Base-by-base conservation (phyloP, 2,888 invertebrate genomes). In the Cremastobaeus sp. region DNA sequence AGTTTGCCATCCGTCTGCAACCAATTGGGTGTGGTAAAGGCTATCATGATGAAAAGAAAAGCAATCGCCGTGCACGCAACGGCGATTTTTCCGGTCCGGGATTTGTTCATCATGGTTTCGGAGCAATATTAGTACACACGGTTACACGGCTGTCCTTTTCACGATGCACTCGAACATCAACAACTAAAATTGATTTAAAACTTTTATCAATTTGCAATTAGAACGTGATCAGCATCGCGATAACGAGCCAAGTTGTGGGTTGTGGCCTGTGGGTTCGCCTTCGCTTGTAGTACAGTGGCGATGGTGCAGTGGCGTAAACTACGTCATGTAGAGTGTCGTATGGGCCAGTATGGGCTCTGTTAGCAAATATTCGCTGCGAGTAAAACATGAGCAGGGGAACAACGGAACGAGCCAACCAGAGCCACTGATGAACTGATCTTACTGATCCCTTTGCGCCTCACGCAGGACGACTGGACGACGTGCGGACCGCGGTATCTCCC, bases 21-120 rank as follows among this genome's bases (percentile, higher is more conserved):
- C 98, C 98, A 98, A 89, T 95, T 95, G 80, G 97, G 96, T 88
- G 97, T 97, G 87, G 95, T 94, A 89, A 98, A 98, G 65, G 97
- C 95, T 83, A 97, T 92, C 82, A 94, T 91, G 82, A 96, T 92
- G 74, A 95, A 92, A 78, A 96, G 90, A 85, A 96, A 93, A 78
- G 95, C 95, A 81, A 96, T 89, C 77, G 93, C 92, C 87, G 96
- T 95, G 81, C 94, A 92, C 75, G 91, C 93, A 83, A 95, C 92
- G 81, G 93, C 96, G 84, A 93, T 92, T 88, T 93, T 95, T 76
- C 96, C 96, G 54, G 95, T 92, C 81, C 94, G 89, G 71, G 95
- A 94, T 89, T 93, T 93, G 5, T 85, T 82, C 87, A 87, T 87
- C 50, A 25, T 78, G n/a, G 11, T 45, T 5, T 54, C 5, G 18